Percentiles rank a stretch among this genome's conserved stretches.
Conservation (phyloP, 2,888 invertebrate genomes). For the Macrosiphum euphorbiae region DNA sequence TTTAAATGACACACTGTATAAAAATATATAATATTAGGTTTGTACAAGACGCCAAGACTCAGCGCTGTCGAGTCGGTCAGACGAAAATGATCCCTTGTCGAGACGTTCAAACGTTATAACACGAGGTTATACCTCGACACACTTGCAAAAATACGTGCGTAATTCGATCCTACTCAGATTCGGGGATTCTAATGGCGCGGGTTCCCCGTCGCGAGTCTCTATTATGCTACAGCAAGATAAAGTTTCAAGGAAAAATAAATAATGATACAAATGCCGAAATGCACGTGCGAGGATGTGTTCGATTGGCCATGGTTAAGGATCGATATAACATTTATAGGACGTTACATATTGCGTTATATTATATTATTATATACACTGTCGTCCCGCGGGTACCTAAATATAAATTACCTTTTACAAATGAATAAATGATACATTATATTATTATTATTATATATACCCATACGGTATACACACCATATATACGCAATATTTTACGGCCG, state of each 20-base stretch:
- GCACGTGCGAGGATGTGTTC: neutral
- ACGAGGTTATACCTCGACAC: neutral
- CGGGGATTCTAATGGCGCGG: neutral
- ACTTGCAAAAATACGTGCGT: neutral
- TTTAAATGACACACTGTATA: neutral
- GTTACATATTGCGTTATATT: too few species aligned
- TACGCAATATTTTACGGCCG: neutral
- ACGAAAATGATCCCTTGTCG: conserved; percentile 5
- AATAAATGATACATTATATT: neutral
- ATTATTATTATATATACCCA: neutral
- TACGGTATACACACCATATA: too few species aligned
- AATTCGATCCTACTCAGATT: neutral
- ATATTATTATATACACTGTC: neutral
- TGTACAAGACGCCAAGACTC: neutral
- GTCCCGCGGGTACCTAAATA: neutral
- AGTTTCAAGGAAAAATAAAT: conserved; percentile 12
- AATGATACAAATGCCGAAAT: neutral
- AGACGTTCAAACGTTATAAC: neutral
- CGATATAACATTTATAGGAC: neutral
- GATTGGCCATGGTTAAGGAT: neutral
- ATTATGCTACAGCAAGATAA: neutral
- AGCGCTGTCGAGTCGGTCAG: neutral
- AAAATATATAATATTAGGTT: neutral
- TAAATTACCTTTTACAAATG: neutral
- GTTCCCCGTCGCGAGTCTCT: neutral